Conservation (phyloP, 1,140 invertebrate species). For the Aphaenogaster rudis region DNA sequence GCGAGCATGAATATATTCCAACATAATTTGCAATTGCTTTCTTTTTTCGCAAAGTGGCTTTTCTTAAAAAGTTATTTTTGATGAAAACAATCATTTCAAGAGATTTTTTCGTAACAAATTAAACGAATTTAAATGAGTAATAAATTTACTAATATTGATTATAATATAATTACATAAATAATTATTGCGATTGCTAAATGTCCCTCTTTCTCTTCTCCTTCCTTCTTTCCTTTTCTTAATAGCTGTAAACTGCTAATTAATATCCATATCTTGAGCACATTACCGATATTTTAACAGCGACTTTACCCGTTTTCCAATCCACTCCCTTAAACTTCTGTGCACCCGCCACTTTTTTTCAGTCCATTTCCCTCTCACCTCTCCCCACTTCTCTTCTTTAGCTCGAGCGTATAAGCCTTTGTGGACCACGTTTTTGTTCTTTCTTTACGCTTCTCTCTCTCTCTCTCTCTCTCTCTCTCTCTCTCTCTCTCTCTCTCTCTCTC, state of each 20-base stretch:
- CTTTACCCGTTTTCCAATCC: conserved; percentile 15
- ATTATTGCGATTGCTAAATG: background rate
- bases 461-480: too few relatives aligned
- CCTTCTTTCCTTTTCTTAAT: conserved; percentile 8
- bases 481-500: too few relatives aligned
- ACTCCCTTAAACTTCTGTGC: conserved; percentile 8
- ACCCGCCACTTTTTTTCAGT: conserved; percentile 41
- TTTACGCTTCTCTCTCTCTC: conserved; percentile 36
- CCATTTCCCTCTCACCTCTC: conserved; percentile 29
- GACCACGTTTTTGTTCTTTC: conserved; percentile 42
- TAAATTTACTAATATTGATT: background rate
- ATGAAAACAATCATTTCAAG: background rate
- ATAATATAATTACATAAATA: conserved; percentile 14
- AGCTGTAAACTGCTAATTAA: conserved; percentile 55
- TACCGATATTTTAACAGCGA: conserved; percentile 30
- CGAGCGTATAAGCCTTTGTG: conserved; percentile 38
- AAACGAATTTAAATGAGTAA: background rate
- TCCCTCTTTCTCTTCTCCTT: background rate
- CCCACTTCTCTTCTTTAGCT: conserved; percentile 11
- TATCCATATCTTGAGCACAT: background rate
- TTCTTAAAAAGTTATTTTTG: background rate
- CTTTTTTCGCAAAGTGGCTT: background rate
- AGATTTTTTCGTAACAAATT: background rate
- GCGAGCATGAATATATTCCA: background rate
- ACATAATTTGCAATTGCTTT: too few relatives aligned